Base-by-base conservation (phyloP, 2,797 vertebrate species). In the Pipistrellus pygmaeus region DNA sequence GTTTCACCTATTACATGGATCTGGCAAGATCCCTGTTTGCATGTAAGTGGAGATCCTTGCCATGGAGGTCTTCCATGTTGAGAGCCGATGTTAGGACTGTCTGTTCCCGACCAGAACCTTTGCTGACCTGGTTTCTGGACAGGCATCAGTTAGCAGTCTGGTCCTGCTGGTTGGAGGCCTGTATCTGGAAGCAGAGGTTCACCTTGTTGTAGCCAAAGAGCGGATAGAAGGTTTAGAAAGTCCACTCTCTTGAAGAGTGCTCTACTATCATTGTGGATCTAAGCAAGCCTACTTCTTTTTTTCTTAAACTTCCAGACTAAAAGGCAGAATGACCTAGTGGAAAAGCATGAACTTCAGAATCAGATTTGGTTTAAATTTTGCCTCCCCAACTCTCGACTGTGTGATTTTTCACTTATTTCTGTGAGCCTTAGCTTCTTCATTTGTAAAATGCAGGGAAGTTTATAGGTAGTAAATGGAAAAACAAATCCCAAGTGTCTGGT, bases 381-480 rank as follows among this genome's bases (percentile, higher is more conserved):
- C n/a, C 18, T 76, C 64, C 85, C 25, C 9, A 7, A 13, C 8
- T 35, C 1, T 60, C n/a, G 13, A 5, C 41, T 86, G 1, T 86
- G 5, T 72, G 27, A 78, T 4, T 23, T 66, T 81, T 51, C 55
- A 15, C 27, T 71, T 76, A 83, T 53, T 48, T 44, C 44, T 72
- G 10, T 91, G 68, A 82, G 10, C 51, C 64, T 94, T 21, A 3
- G 27, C 85, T 92, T 88, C 64, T 62, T 73, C 57, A 51, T 88
- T 85, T 92, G 41, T 64, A 81, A 92, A 88, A 41, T 77, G 35
- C 8, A 73, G 21, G 23, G 12, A 0, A 0, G 5, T 72, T 55
- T 62, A 32, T 38, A 60, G 83, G 32, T 20, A 62, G 30, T 71
- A 44, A 55, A 44, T 21, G 25, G 18, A 53, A 53, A 48, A 89